Evolutionary conservation across 2,113 vertebrate species (phyloP).

Genomic region (Eulemur macaco): DNA sequence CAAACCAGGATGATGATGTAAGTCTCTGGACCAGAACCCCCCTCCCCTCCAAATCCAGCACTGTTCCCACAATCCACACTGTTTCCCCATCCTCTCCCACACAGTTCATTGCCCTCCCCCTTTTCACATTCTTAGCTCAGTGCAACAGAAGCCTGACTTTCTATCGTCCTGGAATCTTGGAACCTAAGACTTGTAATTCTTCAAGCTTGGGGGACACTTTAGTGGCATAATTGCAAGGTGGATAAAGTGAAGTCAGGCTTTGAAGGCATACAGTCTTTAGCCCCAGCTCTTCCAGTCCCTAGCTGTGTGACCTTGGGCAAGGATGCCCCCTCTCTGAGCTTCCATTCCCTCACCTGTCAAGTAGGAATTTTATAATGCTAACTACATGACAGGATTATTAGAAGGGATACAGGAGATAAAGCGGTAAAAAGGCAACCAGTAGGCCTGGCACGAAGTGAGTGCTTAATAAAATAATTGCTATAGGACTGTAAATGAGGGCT

Average conservation of each 20-base stretch:
- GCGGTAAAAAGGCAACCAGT: slow-evolving; percentile 5
- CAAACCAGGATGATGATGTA: background rate
- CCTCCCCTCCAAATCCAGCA: background rate
- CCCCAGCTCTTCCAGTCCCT: background rate
- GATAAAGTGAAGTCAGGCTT: slow-evolving; percentile 50
- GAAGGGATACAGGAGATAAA: background rate
- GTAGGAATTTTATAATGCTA: slow-evolving; percentile 41
- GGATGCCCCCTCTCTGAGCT: slow-evolving; percentile 38
- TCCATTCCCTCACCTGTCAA: slow-evolving; percentile 43
- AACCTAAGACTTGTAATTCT: slow-evolving; percentile 68
- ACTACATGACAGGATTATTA: slow-evolving; percentile 3
- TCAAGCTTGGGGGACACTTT: slow-evolving; percentile 41
- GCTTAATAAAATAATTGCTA: slow-evolving; percentile 53
- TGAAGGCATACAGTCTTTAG: slow-evolving; percentile 51
- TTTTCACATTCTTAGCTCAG: slow-evolving; percentile 63
- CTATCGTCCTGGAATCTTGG: slow-evolving; percentile 69
- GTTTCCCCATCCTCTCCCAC: background rate
- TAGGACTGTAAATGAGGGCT: slow-evolving; percentile 35
- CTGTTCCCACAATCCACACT: background rate
- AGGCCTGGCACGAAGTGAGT: slow-evolving; percentile 1
- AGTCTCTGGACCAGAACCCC: background rate
- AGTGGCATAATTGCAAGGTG: slow-evolving; percentile 44
- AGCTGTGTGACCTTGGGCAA: slow-evolving; percentile 74
- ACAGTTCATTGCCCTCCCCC: background rate
- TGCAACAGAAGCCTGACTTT: slow-evolving; percentile 62